phyloP scores from a whole-genome alignment of 2,888 invertebrate genomes.

The Pantelozetes paolii region DNA sequence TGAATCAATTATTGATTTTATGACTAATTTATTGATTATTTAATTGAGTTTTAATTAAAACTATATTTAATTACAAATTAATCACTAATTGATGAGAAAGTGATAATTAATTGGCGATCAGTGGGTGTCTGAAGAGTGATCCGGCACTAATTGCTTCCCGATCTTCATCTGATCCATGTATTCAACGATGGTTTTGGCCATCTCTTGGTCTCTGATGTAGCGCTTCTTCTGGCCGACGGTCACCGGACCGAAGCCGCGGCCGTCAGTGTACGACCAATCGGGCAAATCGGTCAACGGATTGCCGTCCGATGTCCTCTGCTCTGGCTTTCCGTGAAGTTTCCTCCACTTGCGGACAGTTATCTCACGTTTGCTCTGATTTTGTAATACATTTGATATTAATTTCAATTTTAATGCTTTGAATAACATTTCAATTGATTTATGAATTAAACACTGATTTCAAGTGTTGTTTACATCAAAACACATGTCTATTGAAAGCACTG shows the following conservation, averaged over 20 bases:
- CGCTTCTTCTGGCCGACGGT: slow-evolving; percentile 38
- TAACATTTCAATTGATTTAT: slow-evolving; percentile 7
- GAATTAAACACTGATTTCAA: too few species aligned
- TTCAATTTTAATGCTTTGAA: slow-evolving; percentile 15
- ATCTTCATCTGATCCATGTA: slow-evolving; percentile 8
- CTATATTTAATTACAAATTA: too few species aligned
- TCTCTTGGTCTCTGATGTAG: slow-evolving; percentile 36
- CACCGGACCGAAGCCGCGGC: slow-evolving; percentile 38
- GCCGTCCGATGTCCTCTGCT: neutral
- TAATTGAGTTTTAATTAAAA: too few species aligned
- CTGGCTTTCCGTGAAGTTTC: slow-evolving; percentile 4
- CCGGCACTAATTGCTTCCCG: slow-evolving; percentile 32
- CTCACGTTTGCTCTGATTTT: neutral
- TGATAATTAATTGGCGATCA: too few species aligned
- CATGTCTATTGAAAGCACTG: too few species aligned
- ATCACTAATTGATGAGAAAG: too few species aligned
- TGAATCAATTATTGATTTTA: too few species aligned
- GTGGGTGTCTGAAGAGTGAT: neutral
- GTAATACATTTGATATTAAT: neutral
- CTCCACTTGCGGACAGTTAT: slow-evolving; percentile 38
- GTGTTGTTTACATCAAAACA: too few species aligned
- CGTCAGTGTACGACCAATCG: slow-evolving; percentile 41
- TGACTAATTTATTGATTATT: too few species aligned
- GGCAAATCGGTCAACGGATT: slow-evolving; percentile 29
- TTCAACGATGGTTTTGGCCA: slow-evolving; percentile 30